Conservation (phyloP, 2,797 vertebrate genomes). For the Spheniscus humboldti region DNA sequence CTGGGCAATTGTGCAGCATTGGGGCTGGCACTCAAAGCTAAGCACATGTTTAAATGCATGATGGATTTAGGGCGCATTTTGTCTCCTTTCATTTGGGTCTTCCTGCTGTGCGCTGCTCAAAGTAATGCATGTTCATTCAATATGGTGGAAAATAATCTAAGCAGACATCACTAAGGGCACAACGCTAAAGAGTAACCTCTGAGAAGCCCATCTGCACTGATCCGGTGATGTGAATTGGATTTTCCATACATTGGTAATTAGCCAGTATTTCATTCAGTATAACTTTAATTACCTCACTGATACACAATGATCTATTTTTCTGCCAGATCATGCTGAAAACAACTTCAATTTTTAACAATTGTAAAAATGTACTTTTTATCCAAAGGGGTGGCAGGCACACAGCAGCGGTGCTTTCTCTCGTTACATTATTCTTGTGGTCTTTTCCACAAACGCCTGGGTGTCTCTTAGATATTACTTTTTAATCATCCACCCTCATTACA, state of each 20-base stretch:
- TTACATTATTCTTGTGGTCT: background rate
- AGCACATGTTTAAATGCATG: background rate
- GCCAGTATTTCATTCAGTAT: background rate
- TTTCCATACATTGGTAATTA: background rate
- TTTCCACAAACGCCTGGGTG: background rate
- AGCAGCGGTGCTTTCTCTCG: background rate
- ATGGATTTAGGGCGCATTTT: background rate
- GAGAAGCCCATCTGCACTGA: background rate
- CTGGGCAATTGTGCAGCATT: background rate
- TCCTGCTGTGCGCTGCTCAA: background rate
- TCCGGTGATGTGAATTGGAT: background rate
- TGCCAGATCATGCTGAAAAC: background rate
- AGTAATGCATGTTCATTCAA: background rate
- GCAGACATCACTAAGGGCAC: background rate
- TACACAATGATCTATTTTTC: background rate
- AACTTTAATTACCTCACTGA: background rate
- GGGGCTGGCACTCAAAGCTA: background rate
- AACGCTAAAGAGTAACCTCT: background rate
- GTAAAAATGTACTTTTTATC: background rate
- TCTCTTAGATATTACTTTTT: conserved; percentile 33
- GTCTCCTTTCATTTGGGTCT: background rate
- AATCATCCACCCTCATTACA: conserved; percentile 27
- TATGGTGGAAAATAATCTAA: background rate
- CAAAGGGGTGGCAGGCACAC: background rate
- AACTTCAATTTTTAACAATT: background rate